Conservation (phyloP, 2,888 invertebrate species). For the Macaria liturata region DNA sequence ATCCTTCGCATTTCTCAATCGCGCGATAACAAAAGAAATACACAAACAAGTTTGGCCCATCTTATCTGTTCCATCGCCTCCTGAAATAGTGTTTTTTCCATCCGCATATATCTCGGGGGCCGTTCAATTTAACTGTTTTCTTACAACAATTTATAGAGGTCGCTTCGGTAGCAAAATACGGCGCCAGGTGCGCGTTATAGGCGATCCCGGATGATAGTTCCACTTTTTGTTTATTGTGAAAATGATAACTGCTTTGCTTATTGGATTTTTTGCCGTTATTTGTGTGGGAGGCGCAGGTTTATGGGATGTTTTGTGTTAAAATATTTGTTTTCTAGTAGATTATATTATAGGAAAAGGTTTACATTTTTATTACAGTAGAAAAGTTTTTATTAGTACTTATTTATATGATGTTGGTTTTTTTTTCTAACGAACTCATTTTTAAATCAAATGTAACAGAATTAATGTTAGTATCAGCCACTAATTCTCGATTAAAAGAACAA, state of each 20-base stretch:
- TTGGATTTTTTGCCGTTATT: constrained; percentile 20
- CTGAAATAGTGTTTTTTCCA: constrained; percentile 64
- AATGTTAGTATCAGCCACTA: too few species aligned
- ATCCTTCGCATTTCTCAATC: constrained; percentile 23
- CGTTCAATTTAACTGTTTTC: constrained; percentile 80
- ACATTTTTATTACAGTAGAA: too few species aligned
- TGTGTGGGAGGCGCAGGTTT: too few species aligned
- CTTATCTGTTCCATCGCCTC: constrained; percentile 37
- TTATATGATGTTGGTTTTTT: too few species aligned
- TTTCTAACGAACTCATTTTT: too few species aligned
- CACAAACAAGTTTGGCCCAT: constrained; percentile 42
- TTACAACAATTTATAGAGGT: constrained; percentile 68
- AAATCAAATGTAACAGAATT: too few species aligned
- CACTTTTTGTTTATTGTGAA: constrained; percentile 34
- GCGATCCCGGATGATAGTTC: constrained; percentile 38
- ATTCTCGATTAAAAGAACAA: too few species aligned
- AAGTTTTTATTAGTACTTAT: too few species aligned
- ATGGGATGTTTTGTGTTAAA: too few species aligned
- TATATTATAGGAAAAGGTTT: too few species aligned
- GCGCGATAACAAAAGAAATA: constrained; percentile 35
- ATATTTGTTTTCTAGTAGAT: too few species aligned
- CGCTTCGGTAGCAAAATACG: constrained; percentile 45
- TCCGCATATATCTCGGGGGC: constrained; percentile 65
- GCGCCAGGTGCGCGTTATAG: constrained; percentile 47
- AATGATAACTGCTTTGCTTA: constrained; percentile 31